Conservation (phyloP, 2,113 vertebrate species). For the Onychostoma macrolepis region DNA sequence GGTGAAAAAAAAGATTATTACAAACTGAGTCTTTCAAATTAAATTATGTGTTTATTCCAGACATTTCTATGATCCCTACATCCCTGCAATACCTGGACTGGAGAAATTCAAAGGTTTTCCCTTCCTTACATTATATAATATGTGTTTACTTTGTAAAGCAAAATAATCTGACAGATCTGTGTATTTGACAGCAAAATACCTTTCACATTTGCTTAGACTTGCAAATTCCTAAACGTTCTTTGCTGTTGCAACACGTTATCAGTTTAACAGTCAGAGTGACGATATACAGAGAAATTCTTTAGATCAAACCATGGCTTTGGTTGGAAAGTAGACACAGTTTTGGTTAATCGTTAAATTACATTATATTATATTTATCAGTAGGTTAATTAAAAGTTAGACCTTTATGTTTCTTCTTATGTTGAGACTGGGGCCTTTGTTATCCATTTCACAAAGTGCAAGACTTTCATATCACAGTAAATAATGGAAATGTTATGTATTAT, state of each 20-base stretch:
- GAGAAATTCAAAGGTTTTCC: conserved; percentile 76
- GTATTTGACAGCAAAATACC: not conserved
- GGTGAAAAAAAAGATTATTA: no score
- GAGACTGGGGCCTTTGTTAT: not conserved
- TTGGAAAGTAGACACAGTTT: not conserved
- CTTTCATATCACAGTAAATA: not conserved
- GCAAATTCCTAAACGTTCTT: not conserved
- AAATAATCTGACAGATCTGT: not conserved
- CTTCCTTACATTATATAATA: not conserved
- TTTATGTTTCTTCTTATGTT: not conserved
- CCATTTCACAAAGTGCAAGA: not conserved
- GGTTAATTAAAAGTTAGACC: not conserved
- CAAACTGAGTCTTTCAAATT: not conserved
- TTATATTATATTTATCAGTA: not conserved
- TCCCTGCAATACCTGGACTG: conserved; percentile 77
- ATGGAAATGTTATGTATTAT: not conserved
- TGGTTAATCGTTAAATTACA: not conserved
- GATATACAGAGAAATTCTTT: conserved; percentile 13
- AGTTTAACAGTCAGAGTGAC: not conserved
- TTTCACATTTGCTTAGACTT: not conserved
- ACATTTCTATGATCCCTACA: conserved; percentile 78
- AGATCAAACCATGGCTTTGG: not conserved
- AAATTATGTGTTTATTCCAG: conserved; percentile 60
- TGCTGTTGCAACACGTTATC: conserved; percentile 30
- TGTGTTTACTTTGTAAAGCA: not conserved